Base-by-base conservation (phyloP, 2,113 vertebrate species). In the Dendropsophus ebraccatus region DNA sequence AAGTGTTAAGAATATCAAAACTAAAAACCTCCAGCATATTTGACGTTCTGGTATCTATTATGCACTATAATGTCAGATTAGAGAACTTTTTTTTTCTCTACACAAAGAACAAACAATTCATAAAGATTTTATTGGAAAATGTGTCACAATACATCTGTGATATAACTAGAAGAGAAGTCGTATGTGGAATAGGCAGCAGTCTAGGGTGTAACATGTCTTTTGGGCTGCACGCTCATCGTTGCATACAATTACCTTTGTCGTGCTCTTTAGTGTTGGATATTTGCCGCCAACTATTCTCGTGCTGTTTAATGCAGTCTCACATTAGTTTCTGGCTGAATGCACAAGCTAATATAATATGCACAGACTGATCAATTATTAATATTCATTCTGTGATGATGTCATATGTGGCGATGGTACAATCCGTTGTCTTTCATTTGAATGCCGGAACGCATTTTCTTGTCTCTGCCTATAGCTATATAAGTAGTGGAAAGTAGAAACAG, bases 311-410 rank as follows among this genome's bases (percentile, higher is more conserved):
- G 32, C 75, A 56, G 21, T 78, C 12, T 78, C n/a, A 23, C 47
- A 76, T 52, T 69, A 19, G 30, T 50, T 28, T 76, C 47, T 37
- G 49, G n/a, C 13, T 21, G 49, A 50, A 78, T 30, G 45, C 14
- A 35, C 49, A 35, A 54, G 47, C 47, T 56, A 56, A 78, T 56
- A 78, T 28, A 76, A 50, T 76, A 76, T 76, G 74, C 13, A 50
- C n/a, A 50, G 13, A 17, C 28, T 19, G 16, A 16, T 50, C 52
- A 76, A 76, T 50, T 50, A 76, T 50, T 76, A 50, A 76, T 70
- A 41, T 37, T 70, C 35, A 41, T 70, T 41, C 35, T 70, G 35
- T 70, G 67, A 41, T 70, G 67, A 74, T 74, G 72, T 74, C 41
- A 74, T 74, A 74, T 12, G n/a, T 47, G 37, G 37, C 70, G 23